These are phyloP conservation scores for Magallana nippona DNA, from an alignment of 2,888 invertebrate genomes.

Conservation along the genomic window DNA sequence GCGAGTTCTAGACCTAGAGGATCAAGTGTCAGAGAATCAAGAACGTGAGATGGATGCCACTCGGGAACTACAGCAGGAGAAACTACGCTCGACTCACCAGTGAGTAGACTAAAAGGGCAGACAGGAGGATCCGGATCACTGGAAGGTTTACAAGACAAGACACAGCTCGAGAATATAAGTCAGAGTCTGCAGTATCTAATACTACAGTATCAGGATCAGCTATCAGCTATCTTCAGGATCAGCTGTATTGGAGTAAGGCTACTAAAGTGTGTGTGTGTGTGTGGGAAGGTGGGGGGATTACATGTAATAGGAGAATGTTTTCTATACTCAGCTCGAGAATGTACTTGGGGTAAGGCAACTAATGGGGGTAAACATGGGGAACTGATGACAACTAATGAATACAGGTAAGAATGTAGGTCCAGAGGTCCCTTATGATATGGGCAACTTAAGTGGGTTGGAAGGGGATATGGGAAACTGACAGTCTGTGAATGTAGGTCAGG, in stretches of 20 bases:
- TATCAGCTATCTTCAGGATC: too few relatives aligned
- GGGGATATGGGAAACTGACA: too few relatives aligned
- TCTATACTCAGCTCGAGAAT: neutral
- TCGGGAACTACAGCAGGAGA: conserved; percentile 61
- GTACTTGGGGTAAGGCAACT: neutral
- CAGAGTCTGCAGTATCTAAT: conserved; percentile 70
- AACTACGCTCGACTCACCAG: conserved; percentile 46
- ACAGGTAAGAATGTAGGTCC: too few relatives aligned
- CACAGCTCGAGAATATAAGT: conserved; percentile 69
- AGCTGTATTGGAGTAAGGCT: conserved; percentile 58
- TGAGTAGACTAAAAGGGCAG: conserved; percentile 8
- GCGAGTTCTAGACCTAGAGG: conserved; percentile 67
- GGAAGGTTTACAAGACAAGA: conserved; percentile 60
- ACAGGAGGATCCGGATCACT: conserved; percentile 45
- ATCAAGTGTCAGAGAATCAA: conserved; percentile 57
- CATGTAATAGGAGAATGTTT: too few relatives aligned
- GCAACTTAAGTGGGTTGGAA: too few relatives aligned
- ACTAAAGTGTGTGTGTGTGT: neutral
- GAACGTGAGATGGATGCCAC: conserved; percentile 63
- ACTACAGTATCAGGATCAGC: conserved; percentile 68
- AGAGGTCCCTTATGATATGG: too few relatives aligned
- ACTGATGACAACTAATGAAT: too few relatives aligned
- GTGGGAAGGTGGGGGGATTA: too few relatives aligned
- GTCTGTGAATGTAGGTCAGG: too few relatives aligned
- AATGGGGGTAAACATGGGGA: too few relatives aligned